phyloP scores from a whole-genome alignment of 1,140 invertebrate species.

The Ridgeia piscesae region DNA sequence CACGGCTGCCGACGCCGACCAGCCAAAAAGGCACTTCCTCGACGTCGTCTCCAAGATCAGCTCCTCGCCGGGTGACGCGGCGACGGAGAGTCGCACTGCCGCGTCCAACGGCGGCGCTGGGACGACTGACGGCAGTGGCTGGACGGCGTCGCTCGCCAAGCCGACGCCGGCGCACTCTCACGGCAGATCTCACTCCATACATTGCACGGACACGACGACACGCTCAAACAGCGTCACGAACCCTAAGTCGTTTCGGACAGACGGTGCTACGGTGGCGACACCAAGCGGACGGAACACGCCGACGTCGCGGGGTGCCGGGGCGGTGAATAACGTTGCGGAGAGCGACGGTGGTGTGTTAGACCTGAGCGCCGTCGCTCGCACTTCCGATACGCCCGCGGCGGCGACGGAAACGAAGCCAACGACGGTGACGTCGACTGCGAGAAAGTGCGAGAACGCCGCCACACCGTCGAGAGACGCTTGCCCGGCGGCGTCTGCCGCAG shows the following conservation, averaged over 20 bases:
- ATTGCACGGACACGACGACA: not conserved
- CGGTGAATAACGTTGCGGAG: not conserved
- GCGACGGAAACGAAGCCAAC: not conserved
- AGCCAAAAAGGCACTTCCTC: not conserved
- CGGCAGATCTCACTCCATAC: not conserved
- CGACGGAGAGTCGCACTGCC: not conserved
- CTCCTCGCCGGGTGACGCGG: not conserved
- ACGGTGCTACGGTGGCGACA: not conserved
- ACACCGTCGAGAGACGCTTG: not conserved
- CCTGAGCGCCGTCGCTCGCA: slow-evolving; percentile 6
- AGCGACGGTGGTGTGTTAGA: slow-evolving; percentile 1
- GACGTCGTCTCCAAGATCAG: not conserved
- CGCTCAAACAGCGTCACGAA: slow-evolving; percentile 8
- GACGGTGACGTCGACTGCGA: not conserved
- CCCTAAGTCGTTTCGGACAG: not conserved
- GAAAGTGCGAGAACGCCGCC: not conserved
- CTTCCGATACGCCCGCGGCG: not conserved
- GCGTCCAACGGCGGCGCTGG: not conserved
- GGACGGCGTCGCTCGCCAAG: not conserved
- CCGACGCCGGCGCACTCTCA: not conserved
- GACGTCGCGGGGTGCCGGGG: not conserved
- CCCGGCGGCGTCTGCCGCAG: not conserved
- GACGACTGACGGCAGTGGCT: not conserved
- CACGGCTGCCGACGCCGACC: not conserved
- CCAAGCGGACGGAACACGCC: slow-evolving; percentile 1